phyloP scores from a whole-genome alignment of 2,888 invertebrate species.

The Lottia gigantea region DNA sequence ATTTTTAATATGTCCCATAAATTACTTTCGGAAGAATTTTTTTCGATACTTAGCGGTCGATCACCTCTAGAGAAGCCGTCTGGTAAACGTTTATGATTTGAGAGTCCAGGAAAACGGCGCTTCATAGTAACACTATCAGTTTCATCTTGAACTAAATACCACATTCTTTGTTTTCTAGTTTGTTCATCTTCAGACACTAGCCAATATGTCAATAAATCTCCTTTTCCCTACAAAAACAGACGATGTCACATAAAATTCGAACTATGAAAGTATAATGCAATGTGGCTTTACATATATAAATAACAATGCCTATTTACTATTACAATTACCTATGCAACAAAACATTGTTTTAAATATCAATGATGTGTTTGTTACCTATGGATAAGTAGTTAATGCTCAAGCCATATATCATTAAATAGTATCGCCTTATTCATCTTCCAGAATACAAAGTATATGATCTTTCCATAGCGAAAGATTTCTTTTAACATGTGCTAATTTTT shows the following conservation, averaged over 20 bases:
- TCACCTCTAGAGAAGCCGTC: constrained; percentile 6
- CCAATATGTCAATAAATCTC: constrained; percentile 68
- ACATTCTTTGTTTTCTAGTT: constrained; percentile 27
- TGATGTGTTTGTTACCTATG: too few relatives aligned
- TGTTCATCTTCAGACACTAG: constrained; percentile 59
- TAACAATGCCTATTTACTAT: too few relatives aligned
- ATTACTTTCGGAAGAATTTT: constrained; percentile 6
- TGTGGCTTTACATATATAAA: too few relatives aligned
- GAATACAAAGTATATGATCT: too few relatives aligned
- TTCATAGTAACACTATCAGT: constrained; percentile 2
- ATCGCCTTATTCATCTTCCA: too few relatives aligned
- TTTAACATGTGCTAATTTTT: background rate
- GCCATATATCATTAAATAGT: too few relatives aligned
- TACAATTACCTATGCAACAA: too few relatives aligned
- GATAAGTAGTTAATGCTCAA: too few relatives aligned
- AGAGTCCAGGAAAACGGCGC: background rate
- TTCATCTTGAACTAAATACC: background rate
- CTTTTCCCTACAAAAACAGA: constrained; percentile 68
- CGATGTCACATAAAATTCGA: too few relatives aligned
- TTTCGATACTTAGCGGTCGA: background rate
- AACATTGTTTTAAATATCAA: too few relatives aligned
- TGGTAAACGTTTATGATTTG: background rate
- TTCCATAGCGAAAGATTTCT: too few relatives aligned
- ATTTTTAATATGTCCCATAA: constrained; percentile 12
- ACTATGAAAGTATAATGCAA: background rate